These are phyloP conservation scores for Triplophysa dalaica DNA, from an alignment of 2,113 vertebrate genomes.

Conservation along the genomic window DNA sequence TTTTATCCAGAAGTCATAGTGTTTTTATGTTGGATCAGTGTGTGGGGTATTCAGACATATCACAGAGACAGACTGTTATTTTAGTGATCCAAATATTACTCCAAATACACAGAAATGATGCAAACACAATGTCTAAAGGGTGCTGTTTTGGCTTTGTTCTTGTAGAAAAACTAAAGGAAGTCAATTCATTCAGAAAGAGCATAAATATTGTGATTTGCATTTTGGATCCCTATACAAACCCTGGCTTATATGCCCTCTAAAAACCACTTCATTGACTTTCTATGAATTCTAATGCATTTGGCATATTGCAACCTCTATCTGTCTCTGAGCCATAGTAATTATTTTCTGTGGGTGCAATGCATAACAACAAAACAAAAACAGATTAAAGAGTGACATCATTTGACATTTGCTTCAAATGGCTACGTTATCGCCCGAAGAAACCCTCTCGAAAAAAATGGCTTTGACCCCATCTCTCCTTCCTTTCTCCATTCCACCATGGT, in stretches of 20 bases:
- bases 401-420: constrained; percentile 63
- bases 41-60: background rate
- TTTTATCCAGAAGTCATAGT: background rate
- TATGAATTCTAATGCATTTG: background rate
- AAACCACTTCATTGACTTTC: background rate
- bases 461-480: constrained; percentile 28
- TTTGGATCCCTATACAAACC: too few relatives aligned
- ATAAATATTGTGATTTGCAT: background rate
- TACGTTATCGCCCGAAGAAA: constrained; percentile 37
- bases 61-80: background rate
- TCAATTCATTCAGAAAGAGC: background rate
- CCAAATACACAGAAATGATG: background rate
- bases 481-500: constrained; percentile 53
- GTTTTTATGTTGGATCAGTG: background rate
- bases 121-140: background rate
- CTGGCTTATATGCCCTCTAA: background rate
- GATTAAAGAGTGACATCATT: constrained; percentile 57
- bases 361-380: constrained; percentile 43
- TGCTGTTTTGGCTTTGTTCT: too few relatives aligned
- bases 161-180: too few relatives aligned
- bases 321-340: constrained; percentile 43
- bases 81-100: background rate
- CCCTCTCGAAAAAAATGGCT: constrained; percentile 25
- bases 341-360: constrained; percentile 41
- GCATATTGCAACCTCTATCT: constrained; percentile 20